These are phyloP conservation scores for Halictus rubicundus DNA, from an alignment of 1,140 invertebrate genomes.

Conservation along the genomic window DNA sequence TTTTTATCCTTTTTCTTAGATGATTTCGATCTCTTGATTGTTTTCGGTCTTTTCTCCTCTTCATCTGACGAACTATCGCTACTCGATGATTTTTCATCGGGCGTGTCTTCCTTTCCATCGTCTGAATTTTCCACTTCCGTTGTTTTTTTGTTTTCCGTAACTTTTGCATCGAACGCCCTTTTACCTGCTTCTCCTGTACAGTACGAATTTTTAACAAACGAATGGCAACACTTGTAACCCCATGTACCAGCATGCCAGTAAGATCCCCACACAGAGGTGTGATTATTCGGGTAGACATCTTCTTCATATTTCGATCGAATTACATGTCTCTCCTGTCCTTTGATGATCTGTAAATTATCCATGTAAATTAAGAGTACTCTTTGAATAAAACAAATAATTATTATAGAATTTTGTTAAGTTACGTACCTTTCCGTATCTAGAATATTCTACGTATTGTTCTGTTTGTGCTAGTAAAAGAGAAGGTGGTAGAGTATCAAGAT, in stretches of 20 bases:
- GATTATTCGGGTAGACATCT: constrained; percentile 95
- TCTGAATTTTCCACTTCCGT: constrained; percentile 45
- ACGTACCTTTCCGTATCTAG: constrained; percentile 94
- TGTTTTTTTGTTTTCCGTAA: constrained; percentile 15
- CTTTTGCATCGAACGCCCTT: constrained; percentile 46
- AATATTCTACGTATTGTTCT: constrained; percentile 98
- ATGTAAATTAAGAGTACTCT: background rate
- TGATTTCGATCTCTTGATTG: constrained; percentile 70
- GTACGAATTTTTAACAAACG: constrained; percentile 94
- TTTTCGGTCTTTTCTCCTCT: constrained; percentile 68
- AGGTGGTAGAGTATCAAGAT: constrained; percentile 92
- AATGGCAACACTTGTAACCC: constrained; percentile 98
- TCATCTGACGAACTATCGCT: constrained; percentile 71
- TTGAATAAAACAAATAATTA: background rate
- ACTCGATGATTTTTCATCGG: constrained; percentile 60
- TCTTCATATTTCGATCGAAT: constrained; percentile 97
- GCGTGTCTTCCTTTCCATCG: constrained; percentile 46
- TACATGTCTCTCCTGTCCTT: constrained; percentile 92
- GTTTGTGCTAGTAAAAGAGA: constrained; percentile 95
- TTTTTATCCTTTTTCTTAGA: constrained; percentile 81
- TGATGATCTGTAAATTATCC: constrained; percentile 80
- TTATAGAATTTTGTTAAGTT: constrained; percentile 80
- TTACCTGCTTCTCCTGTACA: constrained; percentile 92
- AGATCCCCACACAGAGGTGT: constrained; percentile 97
- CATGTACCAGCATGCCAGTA: constrained; percentile 95